These are phyloP conservation scores for Phyllostomus discolor DNA, from an alignment of 2,113 vertebrate genomes.

Conservation along the genomic window DNA sequence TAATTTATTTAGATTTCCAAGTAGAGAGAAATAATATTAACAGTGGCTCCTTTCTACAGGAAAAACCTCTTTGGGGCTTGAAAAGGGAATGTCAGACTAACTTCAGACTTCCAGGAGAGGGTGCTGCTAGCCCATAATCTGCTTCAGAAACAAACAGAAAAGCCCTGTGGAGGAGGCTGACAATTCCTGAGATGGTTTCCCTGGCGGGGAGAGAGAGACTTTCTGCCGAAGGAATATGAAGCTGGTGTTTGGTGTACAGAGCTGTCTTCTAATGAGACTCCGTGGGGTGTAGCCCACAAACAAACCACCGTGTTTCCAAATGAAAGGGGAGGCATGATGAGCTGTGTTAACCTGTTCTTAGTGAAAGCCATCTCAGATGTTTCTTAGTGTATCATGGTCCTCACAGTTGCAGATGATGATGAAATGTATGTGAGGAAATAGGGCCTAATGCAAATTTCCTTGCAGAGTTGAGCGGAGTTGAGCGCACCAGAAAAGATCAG, in stretches of 20 bases:
- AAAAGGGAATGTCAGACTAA: background rate
- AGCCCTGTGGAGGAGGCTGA: background rate
- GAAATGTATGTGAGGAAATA: background rate
- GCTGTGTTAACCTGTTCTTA: background rate
- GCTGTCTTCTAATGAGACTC: background rate
- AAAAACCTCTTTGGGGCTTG: background rate
- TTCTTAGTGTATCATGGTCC: background rate
- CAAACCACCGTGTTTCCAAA: background rate
- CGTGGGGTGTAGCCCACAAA: background rate
- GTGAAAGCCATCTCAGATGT: background rate
- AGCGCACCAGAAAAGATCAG: background rate
- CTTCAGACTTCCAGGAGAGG: slow-evolving; percentile 26
- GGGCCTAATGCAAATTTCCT: background rate
- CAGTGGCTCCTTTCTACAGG: background rate
- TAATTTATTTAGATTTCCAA: background rate
- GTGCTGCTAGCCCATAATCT: background rate
- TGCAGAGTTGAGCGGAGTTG: background rate
- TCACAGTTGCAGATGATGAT: background rate
- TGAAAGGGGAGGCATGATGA: background rate
- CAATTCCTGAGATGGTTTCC: background rate
- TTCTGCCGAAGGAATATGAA: background rate
- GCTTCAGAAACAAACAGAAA: background rate
- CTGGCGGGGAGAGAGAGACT: background rate
- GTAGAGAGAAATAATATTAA: background rate
- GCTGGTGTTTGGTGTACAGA: background rate